Evolutionary conservation across 2,888 invertebrate genomes (phyloP).

Genomic region (Neocrepidodera transversa): DNA sequence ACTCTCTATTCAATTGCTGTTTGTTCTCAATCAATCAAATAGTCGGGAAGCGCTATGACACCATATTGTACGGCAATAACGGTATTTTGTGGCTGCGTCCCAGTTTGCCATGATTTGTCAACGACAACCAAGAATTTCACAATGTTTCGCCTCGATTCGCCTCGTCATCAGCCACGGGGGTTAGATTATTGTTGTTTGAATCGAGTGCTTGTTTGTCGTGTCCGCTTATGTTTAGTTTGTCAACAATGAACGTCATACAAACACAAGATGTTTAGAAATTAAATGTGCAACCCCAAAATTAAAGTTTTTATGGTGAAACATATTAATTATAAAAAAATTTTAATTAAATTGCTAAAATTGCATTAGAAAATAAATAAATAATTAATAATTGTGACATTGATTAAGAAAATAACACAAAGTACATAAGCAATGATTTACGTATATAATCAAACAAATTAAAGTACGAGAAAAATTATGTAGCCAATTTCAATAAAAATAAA

Average conservation of each 20-base stretch:
- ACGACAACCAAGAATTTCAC: constrained; percentile 56
- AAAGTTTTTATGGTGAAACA: neutral
- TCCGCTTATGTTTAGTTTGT: constrained; percentile 21
- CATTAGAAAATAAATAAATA: too few species aligned
- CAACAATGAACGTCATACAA: constrained; percentile 11
- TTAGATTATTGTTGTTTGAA: constrained; percentile 11
- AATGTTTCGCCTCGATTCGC: constrained; percentile 45
- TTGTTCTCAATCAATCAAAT: constrained; percentile 50
- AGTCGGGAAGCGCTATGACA: constrained; percentile 46
- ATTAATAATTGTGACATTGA: too few species aligned
- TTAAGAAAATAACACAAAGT: too few species aligned
- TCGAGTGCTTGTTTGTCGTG: constrained; percentile 9
- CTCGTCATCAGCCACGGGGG: constrained; percentile 18
- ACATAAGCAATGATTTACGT: too few species aligned
- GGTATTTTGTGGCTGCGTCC: constrained; percentile 45
- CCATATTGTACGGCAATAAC: constrained; percentile 46
- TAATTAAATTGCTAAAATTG: too few species aligned
- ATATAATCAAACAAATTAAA: too few species aligned
- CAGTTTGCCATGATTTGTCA: constrained; percentile 58
- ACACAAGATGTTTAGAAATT: constrained; percentile 1
- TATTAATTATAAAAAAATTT: too few species aligned
- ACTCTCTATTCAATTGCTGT: too few species aligned
- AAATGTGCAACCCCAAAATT: neutral
- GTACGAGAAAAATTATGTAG: too few species aligned
- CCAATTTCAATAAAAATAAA: too few species aligned